A percentile compares a stretch with the other conserved stretches of the same genome.
Conservation (phyloP, 2,113 vertebrate species). For the Xyliphius kryptos region DNA sequence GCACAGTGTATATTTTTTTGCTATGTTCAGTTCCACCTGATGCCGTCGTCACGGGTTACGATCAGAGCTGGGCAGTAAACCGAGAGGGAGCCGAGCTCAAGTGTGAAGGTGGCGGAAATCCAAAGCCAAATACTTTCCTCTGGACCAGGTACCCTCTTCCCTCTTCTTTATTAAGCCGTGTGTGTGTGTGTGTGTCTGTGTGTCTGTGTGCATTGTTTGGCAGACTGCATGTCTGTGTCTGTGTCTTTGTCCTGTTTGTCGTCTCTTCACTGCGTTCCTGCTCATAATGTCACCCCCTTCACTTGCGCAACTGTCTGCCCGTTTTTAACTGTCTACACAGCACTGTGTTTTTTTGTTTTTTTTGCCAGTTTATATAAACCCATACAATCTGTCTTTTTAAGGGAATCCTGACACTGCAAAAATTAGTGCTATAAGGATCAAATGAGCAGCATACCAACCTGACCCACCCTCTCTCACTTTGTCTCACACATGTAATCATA, state of each 20-base stretch:
- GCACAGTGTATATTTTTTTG: conserved; percentile 31
- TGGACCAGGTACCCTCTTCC: conserved; percentile 72
- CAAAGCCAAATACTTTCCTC: conserved; percentile 63
- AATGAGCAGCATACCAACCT: conserved; percentile 12
- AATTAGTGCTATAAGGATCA: not conserved
- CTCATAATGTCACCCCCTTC: not conserved
- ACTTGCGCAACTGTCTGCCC: not conserved
- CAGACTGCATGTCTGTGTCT: not conserved
- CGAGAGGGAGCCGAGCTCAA: conserved; percentile 61
- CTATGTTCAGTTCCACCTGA: conserved; percentile 73
- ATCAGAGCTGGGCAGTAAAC: conserved; percentile 63
- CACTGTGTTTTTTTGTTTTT: not conserved
- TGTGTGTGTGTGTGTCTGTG: not conserved
- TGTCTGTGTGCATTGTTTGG: not conserved
- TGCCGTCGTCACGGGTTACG: conserved; percentile 58
- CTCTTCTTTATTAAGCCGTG: not conserved
- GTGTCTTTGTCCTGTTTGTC: not conserved
- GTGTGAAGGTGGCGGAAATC: conserved; percentile 70
- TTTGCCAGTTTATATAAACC: not conserved
- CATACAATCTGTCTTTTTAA: not conserved
- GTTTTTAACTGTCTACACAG: not conserved
- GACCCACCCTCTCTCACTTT: conserved; percentile 4
- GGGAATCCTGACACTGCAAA: conserved; percentile 6
- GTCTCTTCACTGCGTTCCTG: not conserved
- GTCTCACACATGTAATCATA: conserved; percentile 22